Evolutionary conservation across 2,113 vertebrate genomes (phyloP).

Genomic region (Sapajus apella): DNA sequence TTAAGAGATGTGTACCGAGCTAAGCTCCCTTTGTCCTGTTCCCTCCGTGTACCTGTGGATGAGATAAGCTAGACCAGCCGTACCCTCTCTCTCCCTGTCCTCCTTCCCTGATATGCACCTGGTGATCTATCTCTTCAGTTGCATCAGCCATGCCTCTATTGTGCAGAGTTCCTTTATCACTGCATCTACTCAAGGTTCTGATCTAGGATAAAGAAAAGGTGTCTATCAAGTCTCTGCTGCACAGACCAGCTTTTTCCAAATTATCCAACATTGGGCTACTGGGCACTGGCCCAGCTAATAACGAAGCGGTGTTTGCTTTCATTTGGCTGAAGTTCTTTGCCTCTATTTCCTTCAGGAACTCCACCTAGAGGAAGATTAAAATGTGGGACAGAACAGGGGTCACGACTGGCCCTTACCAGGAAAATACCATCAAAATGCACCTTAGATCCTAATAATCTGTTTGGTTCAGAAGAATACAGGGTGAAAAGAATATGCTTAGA

Average conservation of each 20-base stretch:
- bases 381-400: neutral
- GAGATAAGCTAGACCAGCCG: neutral
- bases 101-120: fast-evolving
- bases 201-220: neutral
- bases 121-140: neutral
- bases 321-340: neutral
- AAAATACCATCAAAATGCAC: neutral
- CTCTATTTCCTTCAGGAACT: neutral
- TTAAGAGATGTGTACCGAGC: neutral
- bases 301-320: neutral
- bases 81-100: fast-evolving
- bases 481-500: neutral
- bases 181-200: neutral
- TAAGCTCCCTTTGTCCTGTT: neutral
- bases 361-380: neutral
- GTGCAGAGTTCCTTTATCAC: neutral
- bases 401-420: neutral
- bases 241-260: neutral
- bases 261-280: neutral
- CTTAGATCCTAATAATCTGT: neutral
- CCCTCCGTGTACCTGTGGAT: neutral
- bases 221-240: neutral
- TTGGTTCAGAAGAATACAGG: neutral
- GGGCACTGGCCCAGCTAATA: neutral
- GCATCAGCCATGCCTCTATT: fast-evolving